These are phyloP conservation scores for Nymphicus hollandicus DNA, from an alignment of 2,113 vertebrate genomes.

Conservation along the genomic window DNA sequence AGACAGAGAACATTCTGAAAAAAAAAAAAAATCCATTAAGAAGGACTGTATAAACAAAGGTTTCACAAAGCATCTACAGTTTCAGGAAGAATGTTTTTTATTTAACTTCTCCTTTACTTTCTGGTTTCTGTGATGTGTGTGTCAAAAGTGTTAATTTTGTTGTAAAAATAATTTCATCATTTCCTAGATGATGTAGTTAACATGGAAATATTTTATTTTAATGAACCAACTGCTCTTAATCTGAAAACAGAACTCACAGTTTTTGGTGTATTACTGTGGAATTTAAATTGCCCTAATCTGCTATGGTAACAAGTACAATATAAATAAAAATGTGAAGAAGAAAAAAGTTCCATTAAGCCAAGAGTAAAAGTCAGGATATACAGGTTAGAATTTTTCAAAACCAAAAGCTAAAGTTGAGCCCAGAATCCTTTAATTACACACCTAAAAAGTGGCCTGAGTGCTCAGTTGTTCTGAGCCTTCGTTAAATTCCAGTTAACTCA, in stretches of 20 bases:
- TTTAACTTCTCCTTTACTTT: neutral
- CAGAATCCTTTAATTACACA: neutral
- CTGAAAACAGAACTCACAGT: neutral
- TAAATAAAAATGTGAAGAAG: slow-evolving; percentile 17
- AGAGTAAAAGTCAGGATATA: neutral
- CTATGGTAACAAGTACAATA: neutral
- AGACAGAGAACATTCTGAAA: neutral
- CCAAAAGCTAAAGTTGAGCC: neutral
- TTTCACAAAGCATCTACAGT: neutral
- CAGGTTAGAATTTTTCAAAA: neutral
- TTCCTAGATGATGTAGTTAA: neutral
- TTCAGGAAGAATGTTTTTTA: neutral
- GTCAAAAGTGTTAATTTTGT: neutral
- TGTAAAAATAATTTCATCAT: neutral
- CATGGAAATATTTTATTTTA: neutral
- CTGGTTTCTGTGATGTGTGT: neutral
- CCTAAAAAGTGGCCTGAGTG: neutral
- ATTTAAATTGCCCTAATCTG: neutral
- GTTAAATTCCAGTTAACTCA: neutral
- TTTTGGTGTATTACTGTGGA: neutral
- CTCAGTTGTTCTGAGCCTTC: neutral
- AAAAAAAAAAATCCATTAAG: neutral
- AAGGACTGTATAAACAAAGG: neutral
- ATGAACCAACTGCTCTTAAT: neutral
- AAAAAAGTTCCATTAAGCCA: neutral